These are phyloP conservation scores for zebrafish (Danio rerio) DNA, from an alignment of 2,113 vertebrate genomes.

Conservation along the genomic window DNA sequence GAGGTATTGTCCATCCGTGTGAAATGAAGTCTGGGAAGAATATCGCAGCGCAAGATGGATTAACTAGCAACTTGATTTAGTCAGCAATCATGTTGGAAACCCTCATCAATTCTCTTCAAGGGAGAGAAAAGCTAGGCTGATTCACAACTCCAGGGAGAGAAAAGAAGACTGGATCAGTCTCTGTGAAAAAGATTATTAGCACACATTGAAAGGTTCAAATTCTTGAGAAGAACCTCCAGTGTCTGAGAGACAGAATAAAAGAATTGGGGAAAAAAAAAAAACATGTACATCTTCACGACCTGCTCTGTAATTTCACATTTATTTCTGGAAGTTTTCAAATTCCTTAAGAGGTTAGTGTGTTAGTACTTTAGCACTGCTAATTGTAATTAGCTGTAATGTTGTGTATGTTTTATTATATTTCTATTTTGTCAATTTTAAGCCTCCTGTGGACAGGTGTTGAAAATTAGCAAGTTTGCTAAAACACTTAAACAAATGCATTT, in stretches of 20 bases:
- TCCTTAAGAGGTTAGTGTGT: not conserved
- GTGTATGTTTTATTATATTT: no score
- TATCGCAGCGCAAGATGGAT: conserved; percentile 75
- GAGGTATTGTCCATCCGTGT: conserved; percentile 66
- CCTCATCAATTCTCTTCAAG: conserved; percentile 5
- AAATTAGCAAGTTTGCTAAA: no score
- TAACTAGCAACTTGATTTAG: conserved; percentile 71
- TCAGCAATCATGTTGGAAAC: conserved; percentile 59
- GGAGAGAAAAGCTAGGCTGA: not conserved
- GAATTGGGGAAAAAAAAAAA: not conserved
- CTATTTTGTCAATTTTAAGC: no score
- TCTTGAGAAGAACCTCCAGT: not conserved
- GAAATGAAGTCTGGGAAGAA: conserved; percentile 68
- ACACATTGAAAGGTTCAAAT: not conserved
- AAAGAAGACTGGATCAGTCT: not conserved
- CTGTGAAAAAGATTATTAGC: not conserved
- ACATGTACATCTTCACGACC: not conserved
- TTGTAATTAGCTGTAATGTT: no score
- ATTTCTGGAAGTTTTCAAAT: not conserved
- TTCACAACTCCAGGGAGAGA: conserved; percentile 5
- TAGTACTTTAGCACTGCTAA: not conserved
- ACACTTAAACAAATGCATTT: no score
- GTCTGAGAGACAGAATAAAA: no score
- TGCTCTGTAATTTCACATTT: not conserved
- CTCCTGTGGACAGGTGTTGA: no score